Conservation (phyloP, 2,113 vertebrate species). For the Lampris incognitus region DNA sequence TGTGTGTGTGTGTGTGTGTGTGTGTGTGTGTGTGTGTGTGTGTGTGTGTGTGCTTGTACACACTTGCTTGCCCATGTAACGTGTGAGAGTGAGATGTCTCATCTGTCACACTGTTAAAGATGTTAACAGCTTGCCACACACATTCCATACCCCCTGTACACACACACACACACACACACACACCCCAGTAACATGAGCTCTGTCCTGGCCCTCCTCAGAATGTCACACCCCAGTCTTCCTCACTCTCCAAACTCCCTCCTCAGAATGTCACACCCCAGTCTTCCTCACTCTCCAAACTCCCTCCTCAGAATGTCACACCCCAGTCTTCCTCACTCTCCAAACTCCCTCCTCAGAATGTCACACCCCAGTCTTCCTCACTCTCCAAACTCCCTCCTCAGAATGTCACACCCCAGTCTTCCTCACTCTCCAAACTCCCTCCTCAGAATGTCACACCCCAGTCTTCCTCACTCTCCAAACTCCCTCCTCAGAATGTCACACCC, state of each 20-base stretch:
- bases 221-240: slow-evolving; percentile 65
- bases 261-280: slow-evolving; percentile 76
- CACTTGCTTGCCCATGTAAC: background rate
- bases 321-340: slow-evolving; percentile 14
- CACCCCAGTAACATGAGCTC: slow-evolving; percentile 69
- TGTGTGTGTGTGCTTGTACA: slow-evolving; percentile 7
- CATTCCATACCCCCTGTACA: slow-evolving; percentile 39
- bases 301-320: slow-evolving; percentile 77
- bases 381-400: slow-evolving; percentile 74
- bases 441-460: slow-evolving; percentile 76
- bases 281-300: slow-evolving; percentile 25
- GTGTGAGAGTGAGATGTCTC: slow-evolving; percentile 70
- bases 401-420: slow-evolving; percentile 65
- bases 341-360: slow-evolving; percentile 76
- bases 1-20: background rate
- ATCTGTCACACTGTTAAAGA: slow-evolving; percentile 79
- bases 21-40: background rate
- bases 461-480: slow-evolving; percentile 14
- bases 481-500: too few species aligned
- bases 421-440: slow-evolving; percentile 40
- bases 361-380: slow-evolving; percentile 50
- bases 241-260: slow-evolving; percentile 32
- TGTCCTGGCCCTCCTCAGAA: slow-evolving; percentile 66
- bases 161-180: slow-evolving; percentile 13
- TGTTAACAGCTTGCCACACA: slow-evolving; percentile 76